Conservation (phyloP, 2,113 vertebrate genomes). For the Nycticebus coucang region DNA sequence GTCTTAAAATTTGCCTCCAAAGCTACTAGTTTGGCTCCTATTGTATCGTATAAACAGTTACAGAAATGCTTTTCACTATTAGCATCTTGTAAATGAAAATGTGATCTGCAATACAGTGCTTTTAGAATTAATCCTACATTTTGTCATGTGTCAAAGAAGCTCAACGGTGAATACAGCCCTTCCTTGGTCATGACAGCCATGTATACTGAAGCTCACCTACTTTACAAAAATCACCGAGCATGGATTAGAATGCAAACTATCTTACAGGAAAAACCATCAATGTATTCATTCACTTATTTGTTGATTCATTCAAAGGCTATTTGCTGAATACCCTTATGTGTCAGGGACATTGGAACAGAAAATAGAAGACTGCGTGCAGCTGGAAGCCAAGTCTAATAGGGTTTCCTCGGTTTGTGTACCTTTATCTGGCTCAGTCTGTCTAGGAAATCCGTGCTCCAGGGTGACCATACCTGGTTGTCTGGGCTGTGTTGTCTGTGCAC, state of each 20-base stretch:
- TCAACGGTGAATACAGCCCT: rapidly evolving
- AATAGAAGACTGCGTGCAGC: not conserved
- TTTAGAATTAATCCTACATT: not conserved
- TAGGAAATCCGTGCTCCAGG: not conserved
- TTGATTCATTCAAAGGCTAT: not conserved
- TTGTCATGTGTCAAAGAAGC: not conserved
- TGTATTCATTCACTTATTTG: not conserved
- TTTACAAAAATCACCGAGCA: not conserved
- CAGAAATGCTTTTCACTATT: not conserved
- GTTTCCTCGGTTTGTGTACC: not conserved
- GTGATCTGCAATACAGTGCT: not conserved
- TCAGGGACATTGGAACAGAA: not conserved
- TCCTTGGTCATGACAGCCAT: not conserved
- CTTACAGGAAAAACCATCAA: not conserved
- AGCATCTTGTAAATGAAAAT: not conserved
- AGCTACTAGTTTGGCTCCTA: not conserved
- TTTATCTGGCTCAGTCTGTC: not conserved
- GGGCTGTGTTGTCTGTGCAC: not conserved
- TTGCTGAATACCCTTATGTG: not conserved
- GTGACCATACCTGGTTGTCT: not conserved
- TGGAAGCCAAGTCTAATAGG: not conserved
- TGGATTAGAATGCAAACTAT: not conserved
- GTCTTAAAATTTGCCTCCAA: not conserved
- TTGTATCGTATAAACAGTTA: not conserved
- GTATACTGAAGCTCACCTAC: not conserved